Conservation (phyloP, 2,797 vertebrate genomes). For the Macropodus opercularis region DNA sequence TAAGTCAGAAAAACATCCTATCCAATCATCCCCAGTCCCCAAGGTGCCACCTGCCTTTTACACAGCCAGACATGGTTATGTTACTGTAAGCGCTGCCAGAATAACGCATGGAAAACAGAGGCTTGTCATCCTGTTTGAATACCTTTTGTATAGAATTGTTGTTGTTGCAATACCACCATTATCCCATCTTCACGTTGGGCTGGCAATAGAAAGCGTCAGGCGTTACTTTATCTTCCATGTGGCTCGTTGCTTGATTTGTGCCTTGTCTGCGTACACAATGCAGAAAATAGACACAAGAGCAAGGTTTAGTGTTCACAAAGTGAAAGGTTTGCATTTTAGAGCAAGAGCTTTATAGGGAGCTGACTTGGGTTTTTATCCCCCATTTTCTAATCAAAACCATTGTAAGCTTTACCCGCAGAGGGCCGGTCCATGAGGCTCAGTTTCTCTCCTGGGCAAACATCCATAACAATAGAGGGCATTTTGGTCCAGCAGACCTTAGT, state of each 20-base stretch:
- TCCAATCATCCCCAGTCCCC: too few relatives aligned
- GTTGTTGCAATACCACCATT: too few relatives aligned
- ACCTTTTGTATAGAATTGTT: too few relatives aligned
- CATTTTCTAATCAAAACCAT: conserved; percentile 62
- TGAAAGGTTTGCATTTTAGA: conserved; percentile 36
- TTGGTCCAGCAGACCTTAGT: conserved; percentile 70
- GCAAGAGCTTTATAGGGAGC: conserved; percentile 45
- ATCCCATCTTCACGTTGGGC: too few relatives aligned
- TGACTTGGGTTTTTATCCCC: conserved; percentile 33
- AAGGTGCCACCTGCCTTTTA: too few relatives aligned
- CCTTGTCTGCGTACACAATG: neutral
- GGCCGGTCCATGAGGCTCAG: conserved; percentile 47
- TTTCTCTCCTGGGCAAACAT: conserved; percentile 63
- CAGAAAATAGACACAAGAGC: too few relatives aligned
- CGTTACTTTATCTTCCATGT: conserved; percentile 1
- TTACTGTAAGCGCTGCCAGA: too few relatives aligned
- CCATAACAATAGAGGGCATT: conserved; percentile 73
- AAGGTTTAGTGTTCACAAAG: conserved; percentile 18
- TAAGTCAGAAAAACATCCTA: too few relatives aligned
- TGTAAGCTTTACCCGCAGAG: conserved; percentile 55
- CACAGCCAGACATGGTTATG: too few relatives aligned
- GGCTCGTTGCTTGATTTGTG: neutral
- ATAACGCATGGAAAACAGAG: too few relatives aligned
- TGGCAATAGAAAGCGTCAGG: conserved; percentile 8
- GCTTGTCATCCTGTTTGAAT: too few relatives aligned